Percentiles rank a stretch among this genome's conserved stretches.
Conservation (phyloP, 1,140 invertebrate species). For the Batillaria attramentaria region DNA sequence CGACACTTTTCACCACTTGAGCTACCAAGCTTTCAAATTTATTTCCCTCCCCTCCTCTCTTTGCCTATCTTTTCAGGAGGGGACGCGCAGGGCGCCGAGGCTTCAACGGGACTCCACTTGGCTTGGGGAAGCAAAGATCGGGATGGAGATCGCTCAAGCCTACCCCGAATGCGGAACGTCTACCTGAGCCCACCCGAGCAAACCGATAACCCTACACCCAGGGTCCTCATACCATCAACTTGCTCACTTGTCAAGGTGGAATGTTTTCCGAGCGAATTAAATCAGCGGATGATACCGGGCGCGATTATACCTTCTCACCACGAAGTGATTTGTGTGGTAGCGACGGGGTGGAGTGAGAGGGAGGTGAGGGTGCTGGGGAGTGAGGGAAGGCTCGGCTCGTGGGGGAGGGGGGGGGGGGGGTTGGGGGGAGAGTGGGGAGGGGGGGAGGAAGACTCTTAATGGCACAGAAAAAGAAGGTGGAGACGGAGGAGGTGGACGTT, state of each 20-base stretch:
- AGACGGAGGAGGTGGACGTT: no score
- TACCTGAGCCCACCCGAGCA: constrained; percentile 5
- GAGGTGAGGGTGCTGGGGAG: background rate
- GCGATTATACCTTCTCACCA: no score
- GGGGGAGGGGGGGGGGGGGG: background rate
- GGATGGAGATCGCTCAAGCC: background rate
- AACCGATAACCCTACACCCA: background rate
- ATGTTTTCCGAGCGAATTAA: background rate
- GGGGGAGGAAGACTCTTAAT: no score
- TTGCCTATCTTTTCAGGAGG: background rate
- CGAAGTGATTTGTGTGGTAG: background rate
- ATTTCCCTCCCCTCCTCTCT: background rate
- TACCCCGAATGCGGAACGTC: no score
- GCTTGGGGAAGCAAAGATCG: no score
- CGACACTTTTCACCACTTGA: constrained; percentile 11
- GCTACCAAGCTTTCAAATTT: background rate
- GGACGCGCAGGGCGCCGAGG: background rate
- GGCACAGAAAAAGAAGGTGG: no score
- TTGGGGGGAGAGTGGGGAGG: no score
- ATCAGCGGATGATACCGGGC: no score
- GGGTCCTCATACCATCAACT: background rate
- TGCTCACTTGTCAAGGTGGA: constrained; percentile 14
- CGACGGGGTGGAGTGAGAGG: background rate
- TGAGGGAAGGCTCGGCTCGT: background rate
- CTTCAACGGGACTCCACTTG: no score